phyloP scores from a whole-genome alignment of 2,113 vertebrate genomes.

The Bubo bubo region DNA sequence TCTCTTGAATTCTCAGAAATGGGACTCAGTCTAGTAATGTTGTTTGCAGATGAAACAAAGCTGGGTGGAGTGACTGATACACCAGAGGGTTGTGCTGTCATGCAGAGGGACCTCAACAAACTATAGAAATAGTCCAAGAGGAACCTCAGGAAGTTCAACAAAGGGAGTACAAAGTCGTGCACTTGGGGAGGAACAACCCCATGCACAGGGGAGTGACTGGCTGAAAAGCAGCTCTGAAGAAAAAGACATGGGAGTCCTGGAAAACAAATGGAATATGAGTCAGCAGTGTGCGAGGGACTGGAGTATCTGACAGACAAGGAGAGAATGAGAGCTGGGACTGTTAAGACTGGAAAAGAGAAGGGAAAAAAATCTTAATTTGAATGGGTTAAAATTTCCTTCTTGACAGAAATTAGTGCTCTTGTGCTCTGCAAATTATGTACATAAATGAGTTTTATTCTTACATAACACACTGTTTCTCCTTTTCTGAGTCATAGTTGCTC shows the following conservation, averaged over 20 bases:
- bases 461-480: background rate
- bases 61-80: background rate
- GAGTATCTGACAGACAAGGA: background rate
- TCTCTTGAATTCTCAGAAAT: background rate
- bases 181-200: background rate
- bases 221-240: background rate
- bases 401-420: background rate
- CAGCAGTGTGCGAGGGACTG: rapidly evolving
- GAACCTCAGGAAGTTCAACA: background rate
- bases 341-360: background rate
- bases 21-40: too few species aligned
- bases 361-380: background rate
- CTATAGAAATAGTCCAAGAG: background rate
- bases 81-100: background rate
- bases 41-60: background rate
- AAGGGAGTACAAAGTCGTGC: background rate
- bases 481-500: background rate
- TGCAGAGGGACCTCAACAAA: background rate
- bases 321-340: background rate
- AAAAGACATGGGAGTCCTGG: background rate
- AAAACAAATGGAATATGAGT: background rate
- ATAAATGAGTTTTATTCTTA: background rate
- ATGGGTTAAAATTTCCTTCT: background rate
- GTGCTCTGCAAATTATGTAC: background rate
- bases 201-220: rapidly evolving